Base-by-base conservation (phyloP, 92 coral and sea anemone genomes). In the Porites cylindrica region DNA sequence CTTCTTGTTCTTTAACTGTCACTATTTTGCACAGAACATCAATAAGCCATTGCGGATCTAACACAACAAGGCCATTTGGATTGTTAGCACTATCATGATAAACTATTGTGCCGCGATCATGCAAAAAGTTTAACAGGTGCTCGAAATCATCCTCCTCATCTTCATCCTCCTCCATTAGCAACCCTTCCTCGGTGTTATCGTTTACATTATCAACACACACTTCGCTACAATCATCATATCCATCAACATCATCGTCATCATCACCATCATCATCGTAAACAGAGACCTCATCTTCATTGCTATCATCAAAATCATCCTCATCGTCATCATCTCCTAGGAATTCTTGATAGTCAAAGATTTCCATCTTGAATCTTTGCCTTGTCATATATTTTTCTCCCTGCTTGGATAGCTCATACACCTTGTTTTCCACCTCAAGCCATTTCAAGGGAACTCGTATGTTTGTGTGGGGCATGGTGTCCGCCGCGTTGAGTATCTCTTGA, bases 391-490 rank as follows among this genome's bases (percentile, higher is more conserved):
- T 70, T 10, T 7, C 64, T 18, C 68, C 78, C 29, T 21, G 58
- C 5, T 47, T 72, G 8, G n/a, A 54, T 21, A 82, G 69, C 9
- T 29, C 14, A 47, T 52, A 32, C 1, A 72, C 70, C n/a, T n/a
- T 60, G 29, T 82, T 29, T 69, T 82, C 86, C 9, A 82, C 86
- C 10, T 71, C 51, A 58, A 82, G 86, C 86, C 86, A 82, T 26
- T 82, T 56, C 32, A 82, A 53, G 38, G 86, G 86, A 21, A 82
- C 78, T 60, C 23, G 68, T 7, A 50, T 12, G 12, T 82, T 82
- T 13, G 78, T 82, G 67, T 82, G 86, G 9, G 86, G 86, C 60
- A 82, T 24, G 20, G 38, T 32, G 21, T 70, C 70, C 7, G 68
- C 78, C 52, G 68, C 18, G 16, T 3, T 16, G 0, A 82, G 68